These are phyloP conservation scores for Apistogramma diplotaenia DNA, from an alignment of 2,113 vertebrate genomes.

Conservation along the genomic window DNA sequence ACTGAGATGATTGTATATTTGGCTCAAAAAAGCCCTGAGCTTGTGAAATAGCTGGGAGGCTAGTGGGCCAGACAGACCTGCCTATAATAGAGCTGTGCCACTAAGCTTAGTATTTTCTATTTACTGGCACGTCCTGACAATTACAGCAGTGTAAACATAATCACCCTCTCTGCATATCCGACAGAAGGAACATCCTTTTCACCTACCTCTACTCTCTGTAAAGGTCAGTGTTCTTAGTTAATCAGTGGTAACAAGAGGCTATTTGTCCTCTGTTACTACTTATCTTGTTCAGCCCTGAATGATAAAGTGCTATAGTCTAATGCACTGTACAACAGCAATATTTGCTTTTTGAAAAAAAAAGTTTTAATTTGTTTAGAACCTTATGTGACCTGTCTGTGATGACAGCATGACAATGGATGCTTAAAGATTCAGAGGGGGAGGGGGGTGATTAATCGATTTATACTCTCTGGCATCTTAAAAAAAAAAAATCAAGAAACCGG, in stretches of 20 bases:
- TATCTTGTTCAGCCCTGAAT: constrained; percentile 11
- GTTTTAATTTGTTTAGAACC: background rate
- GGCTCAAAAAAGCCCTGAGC: constrained; percentile 29
- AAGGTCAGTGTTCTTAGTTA: constrained; percentile 60
- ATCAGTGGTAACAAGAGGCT: constrained; percentile 42
- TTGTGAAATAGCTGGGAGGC: constrained; percentile 24
- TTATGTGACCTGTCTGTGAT: background rate
- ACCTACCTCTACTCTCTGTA: constrained; percentile 23
- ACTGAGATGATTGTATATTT: constrained; percentile 36
- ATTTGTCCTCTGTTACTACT: constrained; percentile 36
- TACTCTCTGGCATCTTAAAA: background rate
- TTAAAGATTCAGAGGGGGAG: too few species aligned
- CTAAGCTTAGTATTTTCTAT: constrained; percentile 26
- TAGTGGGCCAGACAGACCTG: background rate
- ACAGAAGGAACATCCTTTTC: constrained; percentile 26
- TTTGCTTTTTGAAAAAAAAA: background rate
- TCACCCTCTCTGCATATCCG: background rate
- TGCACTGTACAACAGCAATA: background rate
- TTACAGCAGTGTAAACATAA: constrained; percentile 23
- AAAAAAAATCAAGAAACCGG: background rate
- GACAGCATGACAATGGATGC: background rate
- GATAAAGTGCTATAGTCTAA: constrained; percentile 13
- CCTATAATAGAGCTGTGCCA: constrained; percentile 12
- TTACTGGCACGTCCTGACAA: constrained; percentile 13
- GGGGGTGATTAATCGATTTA: background rate